These are phyloP conservation scores for Crocodylus rhombifer DNA, from an alignment of 2,797 vertebrate species.

Conservation along the genomic window DNA sequence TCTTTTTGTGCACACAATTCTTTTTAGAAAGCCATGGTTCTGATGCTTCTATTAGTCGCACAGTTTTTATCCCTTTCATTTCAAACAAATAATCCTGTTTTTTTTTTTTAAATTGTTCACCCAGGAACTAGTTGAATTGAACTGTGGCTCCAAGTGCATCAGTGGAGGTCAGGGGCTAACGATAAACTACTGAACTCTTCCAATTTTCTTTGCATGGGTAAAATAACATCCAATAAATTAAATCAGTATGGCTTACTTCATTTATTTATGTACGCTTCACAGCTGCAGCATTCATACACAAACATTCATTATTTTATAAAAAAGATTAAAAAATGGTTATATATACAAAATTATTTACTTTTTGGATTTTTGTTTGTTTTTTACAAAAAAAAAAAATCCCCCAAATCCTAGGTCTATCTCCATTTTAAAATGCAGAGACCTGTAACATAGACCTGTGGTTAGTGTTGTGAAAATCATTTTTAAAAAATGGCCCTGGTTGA, in stretches of 20 bases:
- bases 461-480: slow-evolving; percentile 75
- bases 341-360: slow-evolving; percentile 88
- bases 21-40: slow-evolving; percentile 71
- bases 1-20: slow-evolving; percentile 56
- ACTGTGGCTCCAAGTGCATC: slow-evolving; percentile 63
- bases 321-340: slow-evolving; percentile 89
- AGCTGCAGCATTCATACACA: slow-evolving; percentile 87
- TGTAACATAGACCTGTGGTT: slow-evolving; percentile 79
- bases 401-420: slow-evolving; percentile 71
- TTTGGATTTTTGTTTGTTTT: slow-evolving; percentile 78
- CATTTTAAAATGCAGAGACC: slow-evolving; percentile 81
- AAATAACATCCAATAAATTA: slow-evolving; percentile 94
- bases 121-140: slow-evolving; percentile 65
- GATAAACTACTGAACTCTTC: slow-evolving; percentile 80
- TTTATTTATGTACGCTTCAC: slow-evolving; percentile 87
- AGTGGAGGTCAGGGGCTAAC: slow-evolving; percentile 78
- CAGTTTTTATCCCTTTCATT: slow-evolving; percentile 61
- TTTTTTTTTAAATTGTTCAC: slow-evolving; percentile 60
- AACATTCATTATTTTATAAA: slow-evolving; percentile 90
- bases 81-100: slow-evolving; percentile 61
- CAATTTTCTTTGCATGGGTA: slow-evolving; percentile 83
- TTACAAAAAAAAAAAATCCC: slow-evolving; percentile 76
- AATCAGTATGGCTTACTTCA: slow-evolving; percentile 89
- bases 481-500: slow-evolving; percentile 82
- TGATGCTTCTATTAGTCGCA: slow-evolving; percentile 69